Evolutionary conservation across 2,797 vertebrate genomes (phyloP), one percentile per base, ranked within the genome.

Genomic region (Oreochromis grahami): DNA sequence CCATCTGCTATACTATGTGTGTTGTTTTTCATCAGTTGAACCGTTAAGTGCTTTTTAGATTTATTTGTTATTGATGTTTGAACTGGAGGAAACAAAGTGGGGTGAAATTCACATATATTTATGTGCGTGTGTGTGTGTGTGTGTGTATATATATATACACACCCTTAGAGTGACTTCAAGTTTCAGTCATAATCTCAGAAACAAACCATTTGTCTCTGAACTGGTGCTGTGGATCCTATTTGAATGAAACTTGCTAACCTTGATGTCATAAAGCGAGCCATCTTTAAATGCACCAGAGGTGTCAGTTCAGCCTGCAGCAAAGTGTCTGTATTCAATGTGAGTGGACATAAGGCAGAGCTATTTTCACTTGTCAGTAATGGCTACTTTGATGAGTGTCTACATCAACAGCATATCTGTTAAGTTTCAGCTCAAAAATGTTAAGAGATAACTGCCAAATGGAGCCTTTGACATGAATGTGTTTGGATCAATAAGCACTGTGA

Each of bases 221-320:
- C 29, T 56, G 70, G 21, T 6, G 10, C 55, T 15, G 24, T 53
- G 63, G 55, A 83, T 81, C 76, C 19, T 14, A n/a, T 41, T 70
- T 83, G 81, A 86, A 86, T 79, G 80, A 87, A 77, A 87, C 76
- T 68, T 41, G 65, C 60, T 89, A 83, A 90, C 82, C 83, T 91
- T 83, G 21, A 79, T 87, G 87, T 89, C 85, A 87, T 58, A 68
- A 85, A 81, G 32, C n/a, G 83, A 89, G 68, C 85, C 74, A 82
- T 92, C 84, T 78, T 82, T 85, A 81, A 92, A 89, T 70, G 79
- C 41, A 13, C 38, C 29, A 74, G 76, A 24, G 65, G 34, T 36
- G 58, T 89, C 74, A 58, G 14, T 51, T 77, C 38, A 77, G 81
- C 81, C 78, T 15, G 80, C 74, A 56, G 84, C 48, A 63, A 55